Percentiles rank a stretch among this genome's conserved stretches.
Conservation (phyloP, 1,140 invertebrate species). For the Tribolium castaneum region DNA sequence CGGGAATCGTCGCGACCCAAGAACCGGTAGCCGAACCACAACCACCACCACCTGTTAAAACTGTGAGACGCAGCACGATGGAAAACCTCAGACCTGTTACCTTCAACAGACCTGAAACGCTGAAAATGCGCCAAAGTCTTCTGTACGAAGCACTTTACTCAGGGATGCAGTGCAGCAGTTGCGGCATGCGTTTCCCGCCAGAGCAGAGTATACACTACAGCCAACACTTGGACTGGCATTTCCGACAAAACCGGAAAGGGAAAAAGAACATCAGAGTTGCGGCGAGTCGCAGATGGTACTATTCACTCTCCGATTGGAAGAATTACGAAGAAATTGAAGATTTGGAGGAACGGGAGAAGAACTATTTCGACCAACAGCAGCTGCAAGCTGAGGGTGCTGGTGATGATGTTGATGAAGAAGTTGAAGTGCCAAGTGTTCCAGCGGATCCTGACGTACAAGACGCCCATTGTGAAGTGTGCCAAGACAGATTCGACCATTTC, state of each 20-base stretch:
- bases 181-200: constrained; percentile 89
- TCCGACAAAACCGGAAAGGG: constrained; percentile 90
- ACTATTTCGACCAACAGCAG: constrained; percentile 84
- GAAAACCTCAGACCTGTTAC: constrained; percentile 70
- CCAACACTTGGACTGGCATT: constrained; percentile 98
- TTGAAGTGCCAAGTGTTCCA: constrained; percentile 71
- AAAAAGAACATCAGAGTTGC: constrained; percentile 86
- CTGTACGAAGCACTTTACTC: constrained; percentile 79
- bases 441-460: constrained; percentile 70
- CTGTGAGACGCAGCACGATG: constrained; percentile 44
- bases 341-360: constrained; percentile 89
- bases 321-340: constrained; percentile 96
- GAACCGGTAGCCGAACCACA: constrained; percentile 24
- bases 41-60: not conserved
- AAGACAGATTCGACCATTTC: constrained; percentile 92
- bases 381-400: constrained; percentile 63
- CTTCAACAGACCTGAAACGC: constrained; percentile 75
- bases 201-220: constrained; percentile 89
- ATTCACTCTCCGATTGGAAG: constrained; percentile 91
- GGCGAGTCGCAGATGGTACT: constrained; percentile 89
- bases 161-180: constrained; percentile 95
- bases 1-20: constrained; percentile 79
- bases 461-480: constrained; percentile 86
- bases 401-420: constrained; percentile 66
- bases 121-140: constrained; percentile 80